Percentiles rank a stretch among this genome's conserved stretches.
phyloP scores from a whole-genome alignment of 2,113 vertebrate genomes.

The Potamarius usumacintae region DNA sequence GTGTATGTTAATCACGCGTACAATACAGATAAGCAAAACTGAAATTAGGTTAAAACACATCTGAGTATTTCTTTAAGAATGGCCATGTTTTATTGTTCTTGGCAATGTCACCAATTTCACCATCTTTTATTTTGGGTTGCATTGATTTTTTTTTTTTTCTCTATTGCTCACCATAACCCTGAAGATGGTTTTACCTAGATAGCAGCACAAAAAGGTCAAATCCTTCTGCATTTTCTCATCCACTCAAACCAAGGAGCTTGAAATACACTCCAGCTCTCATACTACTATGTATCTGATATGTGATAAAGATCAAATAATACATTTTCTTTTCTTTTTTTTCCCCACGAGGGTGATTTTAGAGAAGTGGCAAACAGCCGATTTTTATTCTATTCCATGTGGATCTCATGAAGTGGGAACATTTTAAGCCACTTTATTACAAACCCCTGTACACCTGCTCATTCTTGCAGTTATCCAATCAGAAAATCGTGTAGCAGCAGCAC shows the following conservation, averaged over 20 bases:
- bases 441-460: background rate
- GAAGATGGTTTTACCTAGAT: background rate
- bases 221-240: background rate
- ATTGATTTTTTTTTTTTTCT: background rate
- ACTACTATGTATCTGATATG: background rate
- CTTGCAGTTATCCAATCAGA: background rate
- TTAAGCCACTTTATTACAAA: background rate
- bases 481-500: background rate
- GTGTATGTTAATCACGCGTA: background rate
- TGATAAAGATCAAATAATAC: background rate
- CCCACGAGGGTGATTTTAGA: background rate
- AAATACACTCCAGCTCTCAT: background rate
- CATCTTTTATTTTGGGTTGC: background rate
- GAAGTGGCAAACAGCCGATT: background rate
- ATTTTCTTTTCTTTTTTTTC: background rate
- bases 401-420: background rate
- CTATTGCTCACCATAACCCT: background rate
- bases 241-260: background rate
- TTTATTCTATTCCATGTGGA: background rate
- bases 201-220: background rate
- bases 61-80: background rate
- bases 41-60: background rate
- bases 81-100: background rate
- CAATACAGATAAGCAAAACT: background rate
- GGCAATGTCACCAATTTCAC: background rate